Evolutionary conservation across 2,797 vertebrate genomes (phyloP).

Genomic region (Sitta carolinensis): DNA sequence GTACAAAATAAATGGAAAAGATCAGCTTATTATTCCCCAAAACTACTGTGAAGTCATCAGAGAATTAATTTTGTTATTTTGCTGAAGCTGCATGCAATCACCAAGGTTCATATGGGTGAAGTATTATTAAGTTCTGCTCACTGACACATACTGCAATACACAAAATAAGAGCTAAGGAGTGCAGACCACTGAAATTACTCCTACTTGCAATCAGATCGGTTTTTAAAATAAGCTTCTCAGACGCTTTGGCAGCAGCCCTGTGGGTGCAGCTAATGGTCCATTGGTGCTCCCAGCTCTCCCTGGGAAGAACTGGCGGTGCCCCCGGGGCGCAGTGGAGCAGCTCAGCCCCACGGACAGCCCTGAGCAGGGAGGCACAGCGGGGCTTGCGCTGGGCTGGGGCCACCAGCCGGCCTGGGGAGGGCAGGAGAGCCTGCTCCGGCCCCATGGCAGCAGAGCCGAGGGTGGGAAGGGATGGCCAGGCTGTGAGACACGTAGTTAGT

Average conservation of each 20-base stretch:
- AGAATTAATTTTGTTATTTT: slow-evolving; percentile 52
- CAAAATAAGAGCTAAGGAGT: not conserved
- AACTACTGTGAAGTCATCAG: slow-evolving; percentile 23
- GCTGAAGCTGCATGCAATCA: slow-evolving; percentile 41
- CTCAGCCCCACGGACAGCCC: fast-evolving
- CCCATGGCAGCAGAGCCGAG: fast-evolving
- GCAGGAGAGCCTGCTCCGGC: not conserved
- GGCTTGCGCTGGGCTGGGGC: not conserved
- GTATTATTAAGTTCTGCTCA: slow-evolving; percentile 43
- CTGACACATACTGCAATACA: not conserved
- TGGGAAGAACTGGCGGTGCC: too few relatives aligned
- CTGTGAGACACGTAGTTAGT: not conserved
- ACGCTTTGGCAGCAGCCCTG: not conserved
- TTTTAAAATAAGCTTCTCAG: not conserved
- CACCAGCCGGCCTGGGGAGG: not conserved
- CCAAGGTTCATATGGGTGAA: slow-evolving; percentile 22
- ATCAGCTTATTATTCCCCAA: slow-evolving; percentile 15
- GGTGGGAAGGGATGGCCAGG: not conserved
- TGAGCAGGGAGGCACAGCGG: fast-evolving
- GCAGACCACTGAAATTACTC: not conserved
- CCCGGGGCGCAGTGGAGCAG: fast-evolving
- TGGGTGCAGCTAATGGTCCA: not conserved
- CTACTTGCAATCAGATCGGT: not conserved
- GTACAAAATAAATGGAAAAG: slow-evolving; percentile 8
- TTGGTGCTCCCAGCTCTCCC: not conserved